Percentiles rank a stretch among this genome's conserved stretches.
Evolutionary conservation across 2,888 invertebrate species (phyloP).

Genomic region (Eugnorisma glareosa): DNA sequence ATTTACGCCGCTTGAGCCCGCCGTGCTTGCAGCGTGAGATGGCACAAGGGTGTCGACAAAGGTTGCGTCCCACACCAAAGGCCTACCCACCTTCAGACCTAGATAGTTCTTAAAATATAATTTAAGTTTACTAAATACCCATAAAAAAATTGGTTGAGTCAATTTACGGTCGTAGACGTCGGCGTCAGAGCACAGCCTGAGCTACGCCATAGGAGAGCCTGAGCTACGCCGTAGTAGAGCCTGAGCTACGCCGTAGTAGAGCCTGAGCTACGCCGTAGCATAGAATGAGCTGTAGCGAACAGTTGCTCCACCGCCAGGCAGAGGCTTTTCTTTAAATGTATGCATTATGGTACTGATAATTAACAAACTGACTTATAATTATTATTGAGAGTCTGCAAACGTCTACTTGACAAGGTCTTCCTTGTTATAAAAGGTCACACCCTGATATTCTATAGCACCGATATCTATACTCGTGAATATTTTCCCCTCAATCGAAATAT

Average conservation of each 20-base stretch:
- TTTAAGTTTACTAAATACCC: background rate
- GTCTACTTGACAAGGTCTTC: background rate
- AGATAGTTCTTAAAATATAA: background rate
- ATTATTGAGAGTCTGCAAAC: background rate
- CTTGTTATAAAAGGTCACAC: background rate
- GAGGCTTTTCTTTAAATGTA: background rate
- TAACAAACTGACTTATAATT: background rate
- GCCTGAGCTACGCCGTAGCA: background rate
- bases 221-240: background rate
- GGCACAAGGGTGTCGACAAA: too few species aligned
- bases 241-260: background rate
- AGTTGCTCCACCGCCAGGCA: background rate
- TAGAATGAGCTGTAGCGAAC: background rate
- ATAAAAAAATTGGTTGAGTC: background rate
- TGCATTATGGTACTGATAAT: background rate
- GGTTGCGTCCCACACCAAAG: too few species aligned
- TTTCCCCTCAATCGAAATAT: conserved; percentile 13
- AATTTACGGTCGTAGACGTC: background rate
- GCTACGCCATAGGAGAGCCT: background rate
- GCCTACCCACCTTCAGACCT: too few species aligned
- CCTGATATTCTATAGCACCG: background rate
- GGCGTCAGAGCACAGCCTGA: background rate
- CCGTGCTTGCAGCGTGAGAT: too few species aligned
- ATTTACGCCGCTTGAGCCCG: too few species aligned
- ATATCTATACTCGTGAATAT: conserved; percentile 21